Conservation (phyloP, 2,888 invertebrate species). For the Neuroscelio doddi region DNA sequence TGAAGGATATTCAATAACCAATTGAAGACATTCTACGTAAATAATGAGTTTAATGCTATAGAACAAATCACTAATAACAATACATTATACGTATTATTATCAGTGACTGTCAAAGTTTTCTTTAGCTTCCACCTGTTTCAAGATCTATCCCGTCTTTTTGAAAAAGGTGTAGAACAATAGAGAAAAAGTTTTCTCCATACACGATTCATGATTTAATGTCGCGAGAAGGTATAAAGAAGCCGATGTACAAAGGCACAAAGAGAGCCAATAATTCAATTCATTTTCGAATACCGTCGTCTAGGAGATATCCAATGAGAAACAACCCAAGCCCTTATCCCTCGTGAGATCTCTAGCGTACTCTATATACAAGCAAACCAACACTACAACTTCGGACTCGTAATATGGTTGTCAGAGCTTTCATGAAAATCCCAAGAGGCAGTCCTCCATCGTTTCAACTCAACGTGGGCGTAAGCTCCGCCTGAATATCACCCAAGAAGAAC, state of each 20-base stretch:
- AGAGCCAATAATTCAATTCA: constrained; percentile 46
- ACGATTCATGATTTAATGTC: constrained; percentile 1
- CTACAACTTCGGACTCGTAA: constrained; percentile 36
- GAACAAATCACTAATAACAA: too few species aligned
- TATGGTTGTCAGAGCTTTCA: constrained; percentile 46
- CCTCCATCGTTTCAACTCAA: neutral
- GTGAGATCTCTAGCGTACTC: constrained; percentile 26
- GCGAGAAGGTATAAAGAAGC: constrained; percentile 6
- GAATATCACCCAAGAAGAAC: neutral
- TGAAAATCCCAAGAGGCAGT: constrained; percentile 31
- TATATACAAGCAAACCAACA: neutral
- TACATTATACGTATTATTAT: too few species aligned
- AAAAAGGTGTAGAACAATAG: too few species aligned
- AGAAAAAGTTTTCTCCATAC: too few species aligned
- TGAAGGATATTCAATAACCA: too few species aligned
- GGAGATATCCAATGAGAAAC: constrained; percentile 45
- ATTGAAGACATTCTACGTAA: too few species aligned
- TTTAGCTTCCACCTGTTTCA: too few species aligned
- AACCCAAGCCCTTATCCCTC: constrained; percentile 37
- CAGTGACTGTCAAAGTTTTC: too few species aligned
- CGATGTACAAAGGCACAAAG: constrained; percentile 2
- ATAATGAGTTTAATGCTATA: too few species aligned
- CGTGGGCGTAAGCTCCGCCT: constrained; percentile 45
- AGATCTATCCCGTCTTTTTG: too few species aligned
- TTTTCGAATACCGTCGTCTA: constrained; percentile 33